Percentiles rank a stretch among this genome's conserved stretches.
These are phyloP conservation scores for Nemoura dubitans DNA, from an alignment of 2,888 invertebrate genomes.

Conservation along the genomic window DNA sequence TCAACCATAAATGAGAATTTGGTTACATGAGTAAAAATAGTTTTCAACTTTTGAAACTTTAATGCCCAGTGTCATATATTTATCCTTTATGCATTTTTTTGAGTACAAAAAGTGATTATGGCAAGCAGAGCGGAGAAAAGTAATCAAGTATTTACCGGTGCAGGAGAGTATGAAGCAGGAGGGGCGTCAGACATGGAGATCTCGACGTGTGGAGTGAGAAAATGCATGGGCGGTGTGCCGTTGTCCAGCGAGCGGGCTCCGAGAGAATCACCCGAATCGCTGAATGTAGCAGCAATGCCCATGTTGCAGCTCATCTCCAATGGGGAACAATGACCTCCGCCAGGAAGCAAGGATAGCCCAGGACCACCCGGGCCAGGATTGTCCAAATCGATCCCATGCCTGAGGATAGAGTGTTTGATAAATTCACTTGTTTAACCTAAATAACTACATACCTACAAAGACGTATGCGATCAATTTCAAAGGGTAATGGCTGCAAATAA, in stretches of 20 bases:
- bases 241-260: slow-evolving; percentile 84
- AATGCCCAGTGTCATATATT: not conserved
- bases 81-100: not conserved
- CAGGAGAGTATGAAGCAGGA: slow-evolving; percentile 69
- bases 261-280: slow-evolving; percentile 85
- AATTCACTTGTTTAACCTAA: not conserved
- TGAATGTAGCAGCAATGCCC: slow-evolving; percentile 77
- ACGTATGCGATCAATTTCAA: too few species aligned
- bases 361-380: slow-evolving; percentile 75
- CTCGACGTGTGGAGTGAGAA: slow-evolving; percentile 89
- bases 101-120: too few species aligned
- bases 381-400: slow-evolving; percentile 89
- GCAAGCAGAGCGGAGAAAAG: not conserved
- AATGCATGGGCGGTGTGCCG: slow-evolving; percentile 90
- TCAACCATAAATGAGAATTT: not conserved
- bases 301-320: slow-evolving; percentile 64
- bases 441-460: too few species aligned
- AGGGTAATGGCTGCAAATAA: not conserved
- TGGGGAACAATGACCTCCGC: slow-evolving; percentile 63
- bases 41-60: not conserved
- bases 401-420: slow-evolving; percentile 57
- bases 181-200: slow-evolving; percentile 89
- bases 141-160: slow-evolving; percentile 56
- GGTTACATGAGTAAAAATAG: not conserved
- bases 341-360: slow-evolving; percentile 48